Evolutionary conservation across 1,140 invertebrate species (phyloP).

Genomic region (Andrena cerasifolii): DNA sequence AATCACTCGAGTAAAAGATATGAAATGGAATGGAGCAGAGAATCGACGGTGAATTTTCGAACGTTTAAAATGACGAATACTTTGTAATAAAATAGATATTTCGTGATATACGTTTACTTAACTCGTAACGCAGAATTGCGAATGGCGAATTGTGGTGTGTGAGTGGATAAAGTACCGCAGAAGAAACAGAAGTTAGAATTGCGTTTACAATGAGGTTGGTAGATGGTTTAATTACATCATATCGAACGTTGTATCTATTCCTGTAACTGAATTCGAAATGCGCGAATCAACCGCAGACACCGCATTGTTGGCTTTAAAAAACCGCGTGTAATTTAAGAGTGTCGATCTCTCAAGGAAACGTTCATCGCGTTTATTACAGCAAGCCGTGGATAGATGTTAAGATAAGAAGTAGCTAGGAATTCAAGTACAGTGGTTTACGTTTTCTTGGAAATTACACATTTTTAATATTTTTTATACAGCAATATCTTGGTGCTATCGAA

Average conservation of each 20-base stretch:
- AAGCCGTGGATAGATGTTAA: background rate
- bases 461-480: too few species aligned
- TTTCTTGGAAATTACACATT: too few species aligned
- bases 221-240: slow-evolving; percentile 41
- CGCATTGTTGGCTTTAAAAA: slow-evolving; percentile 45
- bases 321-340: slow-evolving; percentile 40
- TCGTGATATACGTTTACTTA: too few species aligned
- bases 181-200: background rate
- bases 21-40: too few species aligned
- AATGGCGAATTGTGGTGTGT: background rate
- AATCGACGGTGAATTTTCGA: too few species aligned
- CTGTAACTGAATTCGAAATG: slow-evolving; percentile 42
- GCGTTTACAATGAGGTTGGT: background rate
- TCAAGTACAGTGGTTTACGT: too few species aligned
- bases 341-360: slow-evolving; percentile 6
- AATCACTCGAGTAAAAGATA: too few species aligned
- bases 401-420: too few species aligned
- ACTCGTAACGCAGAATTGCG: too few species aligned
- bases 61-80: too few species aligned
- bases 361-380: background rate
- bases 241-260: slow-evolving; percentile 31
- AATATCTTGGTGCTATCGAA: too few species aligned
- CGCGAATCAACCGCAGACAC: slow-evolving; percentile 41
- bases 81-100: too few species aligned
- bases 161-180: background rate